Percentiles rank a stretch among this genome's conserved stretches.
Evolutionary conservation across 2,888 invertebrate species (phyloP).

Genomic region (Lasioglossum calceatum): DNA sequence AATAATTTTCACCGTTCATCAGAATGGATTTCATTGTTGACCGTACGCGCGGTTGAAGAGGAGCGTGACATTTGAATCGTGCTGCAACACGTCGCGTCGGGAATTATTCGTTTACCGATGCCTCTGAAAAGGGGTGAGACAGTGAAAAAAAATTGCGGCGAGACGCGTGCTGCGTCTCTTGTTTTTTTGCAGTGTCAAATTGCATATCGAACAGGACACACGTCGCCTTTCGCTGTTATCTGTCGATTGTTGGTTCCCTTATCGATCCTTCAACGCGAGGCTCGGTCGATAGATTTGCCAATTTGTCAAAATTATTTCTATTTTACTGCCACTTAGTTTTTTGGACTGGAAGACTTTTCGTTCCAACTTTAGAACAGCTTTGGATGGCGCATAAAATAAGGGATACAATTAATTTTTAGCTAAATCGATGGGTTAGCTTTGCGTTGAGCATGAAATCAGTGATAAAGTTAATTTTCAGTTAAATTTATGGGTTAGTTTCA

Average conservation of each 20-base stretch:
- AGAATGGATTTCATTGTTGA: constrained; percentile 38
- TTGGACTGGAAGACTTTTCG: too few species aligned
- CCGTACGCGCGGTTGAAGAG: not conserved
- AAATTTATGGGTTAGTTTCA: too few species aligned
- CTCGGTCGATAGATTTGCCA: not conserved
- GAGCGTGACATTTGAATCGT: constrained; percentile 20
- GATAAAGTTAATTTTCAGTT: too few species aligned
- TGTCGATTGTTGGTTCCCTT: not conserved
- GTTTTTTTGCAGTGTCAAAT: constrained; percentile 6
- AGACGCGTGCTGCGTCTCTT: not conserved
- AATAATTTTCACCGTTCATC: constrained; percentile 43
- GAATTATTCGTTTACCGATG: constrained; percentile 23
- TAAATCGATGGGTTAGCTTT: too few species aligned
- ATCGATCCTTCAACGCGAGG: not conserved
- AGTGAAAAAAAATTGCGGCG: not conserved
- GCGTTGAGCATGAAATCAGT: too few species aligned
- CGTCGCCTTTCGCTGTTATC: not conserved
- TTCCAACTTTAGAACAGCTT: too few species aligned
- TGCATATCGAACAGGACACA: not conserved
- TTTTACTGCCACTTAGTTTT: too few species aligned
- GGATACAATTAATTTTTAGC: too few species aligned
- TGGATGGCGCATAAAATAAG: too few species aligned
- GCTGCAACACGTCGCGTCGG: constrained; percentile 13
- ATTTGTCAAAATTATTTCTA: not conserved
- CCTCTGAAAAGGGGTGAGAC: constrained; percentile 2